Evolutionary conservation across 2,113 vertebrate genomes (phyloP).

Genomic region (Platysternon megacephalum): DNA sequence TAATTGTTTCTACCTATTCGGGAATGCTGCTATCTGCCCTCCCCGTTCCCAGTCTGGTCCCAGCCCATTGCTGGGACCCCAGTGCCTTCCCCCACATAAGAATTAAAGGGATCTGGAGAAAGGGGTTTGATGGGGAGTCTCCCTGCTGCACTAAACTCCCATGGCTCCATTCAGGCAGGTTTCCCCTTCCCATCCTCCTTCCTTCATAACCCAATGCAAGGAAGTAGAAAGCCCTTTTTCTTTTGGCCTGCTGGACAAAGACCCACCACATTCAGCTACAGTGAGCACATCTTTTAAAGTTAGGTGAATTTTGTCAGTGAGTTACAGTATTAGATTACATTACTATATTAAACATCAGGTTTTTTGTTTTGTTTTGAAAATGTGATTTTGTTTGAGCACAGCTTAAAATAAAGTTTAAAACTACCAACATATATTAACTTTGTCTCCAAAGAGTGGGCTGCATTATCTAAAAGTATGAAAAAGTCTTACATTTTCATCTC

Average conservation of each 20-base stretch:
- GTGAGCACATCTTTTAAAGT: neutral
- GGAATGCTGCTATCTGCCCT: neutral
- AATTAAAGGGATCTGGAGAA: neutral
- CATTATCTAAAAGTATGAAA: neutral
- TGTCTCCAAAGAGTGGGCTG: neutral
- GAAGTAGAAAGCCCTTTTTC: neutral
- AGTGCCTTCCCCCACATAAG: neutral
- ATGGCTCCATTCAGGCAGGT: neutral
- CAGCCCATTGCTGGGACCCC: neutral
- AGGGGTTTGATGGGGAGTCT: neutral
- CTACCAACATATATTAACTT: neutral
- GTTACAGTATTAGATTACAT: neutral
- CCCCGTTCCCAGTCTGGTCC: neutral
- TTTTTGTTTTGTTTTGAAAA: neutral
- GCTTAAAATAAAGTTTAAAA: neutral
- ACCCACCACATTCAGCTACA: neutral
- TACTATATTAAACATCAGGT: neutral
- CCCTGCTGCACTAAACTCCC: neutral
- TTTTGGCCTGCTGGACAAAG: neutral
- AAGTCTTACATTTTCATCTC: neutral
- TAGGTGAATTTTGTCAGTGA: constrained; percentile 32
- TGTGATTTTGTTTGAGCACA: neutral
- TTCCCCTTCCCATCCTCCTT: neutral
- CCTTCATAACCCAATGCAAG: neutral
- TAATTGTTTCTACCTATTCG: neutral